These are phyloP conservation scores for Phenganax subtilis DNA, from an alignment of 92 coral and sea anemone genomes.

Conservation along the genomic window DNA sequence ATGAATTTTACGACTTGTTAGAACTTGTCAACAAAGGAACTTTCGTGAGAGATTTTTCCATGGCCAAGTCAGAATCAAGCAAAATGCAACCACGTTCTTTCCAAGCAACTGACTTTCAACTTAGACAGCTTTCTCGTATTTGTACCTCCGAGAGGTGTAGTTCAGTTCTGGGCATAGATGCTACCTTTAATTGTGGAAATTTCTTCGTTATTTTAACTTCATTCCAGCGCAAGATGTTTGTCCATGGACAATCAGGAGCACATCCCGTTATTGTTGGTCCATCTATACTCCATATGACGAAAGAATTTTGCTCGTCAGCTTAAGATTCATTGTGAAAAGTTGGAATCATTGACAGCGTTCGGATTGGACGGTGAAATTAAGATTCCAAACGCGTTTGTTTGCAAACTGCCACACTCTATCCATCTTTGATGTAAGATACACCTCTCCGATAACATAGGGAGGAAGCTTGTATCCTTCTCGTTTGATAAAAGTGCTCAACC, in stretches of 20 bases:
- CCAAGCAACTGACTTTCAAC: background rate
- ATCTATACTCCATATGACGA: background rate
- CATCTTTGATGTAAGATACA: background rate
- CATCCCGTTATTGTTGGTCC: slow-evolving; percentile 7
- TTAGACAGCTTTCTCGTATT: slow-evolving; percentile 36
- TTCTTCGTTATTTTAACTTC: background rate
- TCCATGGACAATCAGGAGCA: background rate
- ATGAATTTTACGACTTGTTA: too few relatives aligned
- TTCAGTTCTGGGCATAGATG: slow-evolving; percentile 50
- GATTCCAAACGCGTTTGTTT: background rate
- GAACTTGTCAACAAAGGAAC: background rate
- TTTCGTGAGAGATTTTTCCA: background rate
- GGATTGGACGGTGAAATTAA: background rate
- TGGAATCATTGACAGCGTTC: background rate
- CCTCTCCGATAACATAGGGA: background rate
- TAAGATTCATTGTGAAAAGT: too few relatives aligned
- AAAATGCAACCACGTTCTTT: background rate
- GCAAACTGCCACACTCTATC: background rate
- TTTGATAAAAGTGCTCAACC: slow-evolving; percentile 3
- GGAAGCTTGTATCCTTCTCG: background rate
- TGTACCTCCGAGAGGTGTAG: slow-evolving; percentile 31
- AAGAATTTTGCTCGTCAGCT: background rate
- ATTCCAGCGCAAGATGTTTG: background rate
- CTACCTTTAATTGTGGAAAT: slow-evolving; percentile 54
- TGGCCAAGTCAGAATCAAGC: background rate